A percentile compares a stretch with the other conserved stretches of the same genome.
These are phyloP conservation scores for Actinemys pallida DNA, from an alignment of 2,113 vertebrate species.

Conservation along the genomic window DNA sequence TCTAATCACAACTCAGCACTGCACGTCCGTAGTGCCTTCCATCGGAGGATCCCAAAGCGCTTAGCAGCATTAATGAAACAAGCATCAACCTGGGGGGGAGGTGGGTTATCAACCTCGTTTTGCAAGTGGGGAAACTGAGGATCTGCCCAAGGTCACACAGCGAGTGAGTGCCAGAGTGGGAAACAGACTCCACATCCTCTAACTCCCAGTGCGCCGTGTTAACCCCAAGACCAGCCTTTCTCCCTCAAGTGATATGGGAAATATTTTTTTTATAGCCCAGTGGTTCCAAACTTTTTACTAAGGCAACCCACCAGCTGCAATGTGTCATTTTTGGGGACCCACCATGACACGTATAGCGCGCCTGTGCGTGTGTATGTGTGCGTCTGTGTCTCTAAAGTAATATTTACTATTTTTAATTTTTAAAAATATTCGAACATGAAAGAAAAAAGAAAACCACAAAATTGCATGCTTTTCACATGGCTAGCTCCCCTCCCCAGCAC, in stretches of 20 bases:
- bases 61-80: background rate
- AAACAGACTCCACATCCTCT: too few relatives aligned
- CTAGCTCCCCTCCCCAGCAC: background rate
- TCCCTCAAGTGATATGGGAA: background rate
- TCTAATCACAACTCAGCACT: background rate
- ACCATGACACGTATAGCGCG: background rate
- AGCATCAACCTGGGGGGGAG: accelerated
- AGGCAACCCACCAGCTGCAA: background rate
- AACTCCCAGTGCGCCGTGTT: background rate
- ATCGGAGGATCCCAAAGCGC: background rate
- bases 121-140: constrained; percentile 27
- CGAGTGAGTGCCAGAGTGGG: background rate
- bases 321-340: background rate
- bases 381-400: background rate
- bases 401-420: background rate
- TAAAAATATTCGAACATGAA: background rate
- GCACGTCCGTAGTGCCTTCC: background rate
- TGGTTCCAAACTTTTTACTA: background rate
- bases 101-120: background rate
- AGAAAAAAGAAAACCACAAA: background rate
- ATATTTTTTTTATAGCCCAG: too few relatives aligned
- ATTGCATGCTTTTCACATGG: background rate
- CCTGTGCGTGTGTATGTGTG: too few relatives aligned
- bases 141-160: background rate
- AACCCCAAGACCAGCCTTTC: background rate